Conservation (phyloP, 2,113 vertebrate species). For the Anoura caudifer region DNA sequence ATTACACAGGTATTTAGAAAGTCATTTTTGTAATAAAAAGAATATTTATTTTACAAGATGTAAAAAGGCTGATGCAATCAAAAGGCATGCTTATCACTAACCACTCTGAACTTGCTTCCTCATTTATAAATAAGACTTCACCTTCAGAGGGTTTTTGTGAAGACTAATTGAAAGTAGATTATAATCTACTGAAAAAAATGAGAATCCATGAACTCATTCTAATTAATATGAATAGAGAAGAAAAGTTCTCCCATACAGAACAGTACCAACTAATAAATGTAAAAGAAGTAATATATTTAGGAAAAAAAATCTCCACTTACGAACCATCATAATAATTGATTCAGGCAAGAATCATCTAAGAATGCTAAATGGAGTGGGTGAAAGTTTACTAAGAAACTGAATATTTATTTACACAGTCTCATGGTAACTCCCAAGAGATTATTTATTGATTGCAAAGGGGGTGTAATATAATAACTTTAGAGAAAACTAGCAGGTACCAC, state of each 20-base stretch:
- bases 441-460: not conserved
- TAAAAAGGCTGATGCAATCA: not conserved
- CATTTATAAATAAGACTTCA: not conserved
- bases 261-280: not conserved
- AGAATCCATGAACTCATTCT: not conserved
- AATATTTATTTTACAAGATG: slow-evolving; percentile 2
- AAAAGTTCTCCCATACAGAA: slow-evolving; percentile 1
- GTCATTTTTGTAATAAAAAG: not conserved
- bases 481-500: not conserved
- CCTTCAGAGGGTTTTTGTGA: not conserved
- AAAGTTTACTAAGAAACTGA: not conserved
- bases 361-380: not conserved
- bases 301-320: not conserved
- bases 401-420: not conserved
- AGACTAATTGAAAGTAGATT: not conserved
- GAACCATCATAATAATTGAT: not conserved
- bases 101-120: not conserved
- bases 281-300: not conserved
- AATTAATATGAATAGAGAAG: not conserved
- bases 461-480: not conserved
- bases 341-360: not conserved
- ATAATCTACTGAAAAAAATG: not conserved
- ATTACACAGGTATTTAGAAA: not conserved
- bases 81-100: slow-evolving; percentile 5
- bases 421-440: not conserved